Evolutionary conservation across 2,888 invertebrate species (phyloP).

Genomic region (Merodon equestris): DNA sequence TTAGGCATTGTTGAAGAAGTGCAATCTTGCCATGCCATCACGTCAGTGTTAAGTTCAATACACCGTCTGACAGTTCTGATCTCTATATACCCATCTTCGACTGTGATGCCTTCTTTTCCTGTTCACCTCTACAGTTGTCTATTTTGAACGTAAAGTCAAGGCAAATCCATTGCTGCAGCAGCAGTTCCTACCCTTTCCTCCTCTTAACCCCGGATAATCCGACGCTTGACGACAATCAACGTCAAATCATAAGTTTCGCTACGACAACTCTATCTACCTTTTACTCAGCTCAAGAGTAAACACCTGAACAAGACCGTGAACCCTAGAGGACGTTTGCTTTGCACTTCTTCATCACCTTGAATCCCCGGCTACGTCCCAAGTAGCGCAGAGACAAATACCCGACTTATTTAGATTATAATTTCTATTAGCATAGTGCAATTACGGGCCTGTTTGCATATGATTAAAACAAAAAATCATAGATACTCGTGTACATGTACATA

Average conservation of each 20-base stretch:
- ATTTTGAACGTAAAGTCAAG: too few relatives aligned
- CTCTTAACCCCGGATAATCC: too few relatives aligned
- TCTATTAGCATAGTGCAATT: constrained; percentile 60
- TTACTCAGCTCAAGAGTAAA: neutral
- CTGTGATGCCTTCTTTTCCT: too few relatives aligned
- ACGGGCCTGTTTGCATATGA: constrained; percentile 60
- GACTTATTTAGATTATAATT: constrained; percentile 53
- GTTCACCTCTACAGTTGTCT: too few relatives aligned
- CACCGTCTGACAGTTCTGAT: too few relatives aligned
- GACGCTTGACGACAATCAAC: neutral
- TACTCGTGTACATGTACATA: constrained; percentile 2
- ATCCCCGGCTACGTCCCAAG: neutral
- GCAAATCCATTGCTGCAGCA: too few relatives aligned
- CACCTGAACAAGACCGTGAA: neutral
- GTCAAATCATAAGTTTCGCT: neutral
- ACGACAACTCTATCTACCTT: constrained; percentile 1
- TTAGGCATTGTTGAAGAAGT: too few relatives aligned
- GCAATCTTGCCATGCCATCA: too few relatives aligned
- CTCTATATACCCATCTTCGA: too few relatives aligned
- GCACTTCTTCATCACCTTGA: constrained; percentile 41
- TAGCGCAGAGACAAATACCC: constrained; percentile 37
- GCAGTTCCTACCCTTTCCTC: too few relatives aligned
- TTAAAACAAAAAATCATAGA: constrained; percentile 46
- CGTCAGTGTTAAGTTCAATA: too few relatives aligned
- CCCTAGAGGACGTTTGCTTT: constrained; percentile 5